These are phyloP conservation scores for Conus betulinus DNA, from an alignment of 1,140 invertebrate species.

Conservation along the genomic window DNA sequence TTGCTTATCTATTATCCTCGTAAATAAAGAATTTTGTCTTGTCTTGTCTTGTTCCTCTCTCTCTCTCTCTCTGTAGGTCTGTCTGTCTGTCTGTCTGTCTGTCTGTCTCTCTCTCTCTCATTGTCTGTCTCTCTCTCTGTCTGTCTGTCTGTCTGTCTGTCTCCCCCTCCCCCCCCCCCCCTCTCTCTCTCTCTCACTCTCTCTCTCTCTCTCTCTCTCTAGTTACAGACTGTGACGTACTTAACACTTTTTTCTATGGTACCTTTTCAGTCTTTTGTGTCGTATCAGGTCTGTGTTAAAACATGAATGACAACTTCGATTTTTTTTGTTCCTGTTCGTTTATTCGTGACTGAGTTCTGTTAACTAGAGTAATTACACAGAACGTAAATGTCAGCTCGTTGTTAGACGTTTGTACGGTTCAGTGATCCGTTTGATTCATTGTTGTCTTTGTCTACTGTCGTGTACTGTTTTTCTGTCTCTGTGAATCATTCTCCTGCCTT, in stretches of 20 bases:
- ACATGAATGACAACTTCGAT: too few relatives aligned
- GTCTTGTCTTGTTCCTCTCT: not conserved
- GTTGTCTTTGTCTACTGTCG: not conserved
- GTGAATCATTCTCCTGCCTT: not conserved
- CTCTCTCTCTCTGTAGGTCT: not conserved
- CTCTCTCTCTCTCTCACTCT: conserved; percentile 1
- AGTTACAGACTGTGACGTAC: not conserved
- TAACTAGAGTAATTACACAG: too few relatives aligned
- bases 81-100: not conserved
- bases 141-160: not conserved
- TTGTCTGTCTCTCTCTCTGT: not conserved
- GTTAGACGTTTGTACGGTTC: too few relatives aligned
- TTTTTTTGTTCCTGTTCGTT: too few relatives aligned
- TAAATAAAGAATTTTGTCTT: not conserved
- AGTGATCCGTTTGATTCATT: not conserved
- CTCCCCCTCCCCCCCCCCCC: not conserved
- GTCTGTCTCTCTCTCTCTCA: not conserved
- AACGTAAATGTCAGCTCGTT: too few relatives aligned
- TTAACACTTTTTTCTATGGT: not conserved
- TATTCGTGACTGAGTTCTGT: too few relatives aligned
- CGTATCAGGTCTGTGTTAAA: too few relatives aligned
- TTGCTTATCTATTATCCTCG: too few relatives aligned
- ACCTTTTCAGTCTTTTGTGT: too few relatives aligned
- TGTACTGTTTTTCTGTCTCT: not conserved
- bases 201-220: not conserved